Conservation (phyloP, 2,113 vertebrate genomes). For the Calyptommatus sinebrachiatus region DNA sequence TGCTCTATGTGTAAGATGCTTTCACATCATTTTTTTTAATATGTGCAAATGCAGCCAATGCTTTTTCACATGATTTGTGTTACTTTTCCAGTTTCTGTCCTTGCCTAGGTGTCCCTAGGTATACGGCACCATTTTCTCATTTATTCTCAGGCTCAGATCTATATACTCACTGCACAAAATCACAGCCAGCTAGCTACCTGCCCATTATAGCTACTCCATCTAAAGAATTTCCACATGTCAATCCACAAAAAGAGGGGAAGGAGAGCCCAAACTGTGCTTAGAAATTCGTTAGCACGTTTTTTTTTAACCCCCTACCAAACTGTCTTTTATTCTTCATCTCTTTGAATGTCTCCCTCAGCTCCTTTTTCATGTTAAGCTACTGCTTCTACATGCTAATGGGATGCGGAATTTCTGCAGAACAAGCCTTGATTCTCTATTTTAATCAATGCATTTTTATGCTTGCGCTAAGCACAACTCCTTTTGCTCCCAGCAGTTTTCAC, state of each 20-base stretch:
- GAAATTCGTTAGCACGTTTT: neutral
- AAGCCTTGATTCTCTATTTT: slow-evolving; percentile 13
- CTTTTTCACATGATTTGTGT: neutral
- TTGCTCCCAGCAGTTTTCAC: neutral
- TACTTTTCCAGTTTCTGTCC: neutral
- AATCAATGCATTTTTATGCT: slow-evolving; percentile 34
- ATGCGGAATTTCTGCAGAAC: neutral
- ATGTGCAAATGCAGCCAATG: too few species aligned
- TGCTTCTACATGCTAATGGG: slow-evolving; percentile 23
- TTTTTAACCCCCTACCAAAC: neutral
- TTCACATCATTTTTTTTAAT: too few species aligned
- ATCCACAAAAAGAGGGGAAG: neutral
- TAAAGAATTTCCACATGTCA: neutral
- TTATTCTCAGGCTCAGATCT: neutral
- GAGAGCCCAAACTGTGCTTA: neutral
- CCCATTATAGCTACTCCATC: neutral
- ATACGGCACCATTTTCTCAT: neutral
- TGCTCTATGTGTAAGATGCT: too few species aligned
- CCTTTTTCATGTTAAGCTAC: neutral
- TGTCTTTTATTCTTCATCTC: neutral
- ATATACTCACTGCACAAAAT: slow-evolving; percentile 13
- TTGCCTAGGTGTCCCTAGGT: neutral
- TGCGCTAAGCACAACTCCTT: slow-evolving; percentile 25
- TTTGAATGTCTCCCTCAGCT: neutral
- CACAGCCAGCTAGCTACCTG: neutral